phyloP scores from a whole-genome alignment of 2,888 invertebrate species.

The Phasia obesa region DNA sequence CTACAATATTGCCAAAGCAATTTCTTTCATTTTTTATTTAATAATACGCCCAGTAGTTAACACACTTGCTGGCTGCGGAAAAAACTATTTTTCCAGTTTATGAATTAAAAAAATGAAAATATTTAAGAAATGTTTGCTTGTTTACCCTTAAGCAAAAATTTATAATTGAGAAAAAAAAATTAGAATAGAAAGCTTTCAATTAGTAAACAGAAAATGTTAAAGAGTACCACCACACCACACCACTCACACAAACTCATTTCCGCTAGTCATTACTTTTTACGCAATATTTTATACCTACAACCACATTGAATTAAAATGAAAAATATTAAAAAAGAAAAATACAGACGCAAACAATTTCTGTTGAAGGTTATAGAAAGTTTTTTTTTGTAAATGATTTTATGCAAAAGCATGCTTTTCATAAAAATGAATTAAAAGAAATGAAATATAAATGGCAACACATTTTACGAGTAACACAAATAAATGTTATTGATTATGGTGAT shows the following conservation, averaged over 20 bases:
- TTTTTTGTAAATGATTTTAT: constrained; percentile 50
- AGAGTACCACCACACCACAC: too few species aligned
- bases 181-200: too few species aligned
- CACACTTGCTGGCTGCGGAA: too few species aligned
- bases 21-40: too few species aligned
- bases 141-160: too few species aligned
- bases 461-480: constrained; percentile 34
- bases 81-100: too few species aligned
- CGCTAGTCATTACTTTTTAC: constrained; percentile 19
- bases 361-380: constrained; percentile 25
- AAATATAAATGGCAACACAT: constrained; percentile 16
- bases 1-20: too few species aligned
- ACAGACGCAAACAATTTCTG: neutral
- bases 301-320: constrained; percentile 58
- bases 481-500: constrained; percentile 40
- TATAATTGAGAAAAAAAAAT: too few species aligned
- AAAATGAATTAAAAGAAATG: constrained; percentile 10
- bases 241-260: constrained; percentile 1
- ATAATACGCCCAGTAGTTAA: too few species aligned
- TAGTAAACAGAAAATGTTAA: too few species aligned
- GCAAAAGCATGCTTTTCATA: constrained; percentile 60
- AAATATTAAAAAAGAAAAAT: neutral
- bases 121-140: too few species aligned
- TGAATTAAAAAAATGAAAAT: too few species aligned
- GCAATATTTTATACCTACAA: constrained; percentile 6